Base-by-base conservation (phyloP, 2,888 invertebrate species). In the Sylvicola cinctus region DNA sequence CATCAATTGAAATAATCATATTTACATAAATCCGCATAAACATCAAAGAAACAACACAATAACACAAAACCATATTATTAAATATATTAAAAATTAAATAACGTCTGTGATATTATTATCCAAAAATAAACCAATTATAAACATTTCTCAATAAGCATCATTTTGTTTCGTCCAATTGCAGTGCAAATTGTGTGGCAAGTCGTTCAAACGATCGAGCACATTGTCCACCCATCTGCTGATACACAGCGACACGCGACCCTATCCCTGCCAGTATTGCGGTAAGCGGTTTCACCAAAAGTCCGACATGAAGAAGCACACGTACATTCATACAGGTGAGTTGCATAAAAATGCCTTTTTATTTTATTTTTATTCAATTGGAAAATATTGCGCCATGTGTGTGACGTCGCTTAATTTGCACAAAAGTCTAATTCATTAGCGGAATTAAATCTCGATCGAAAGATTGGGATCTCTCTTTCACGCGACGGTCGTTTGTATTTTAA, bases 231-330 rank as follows among this genome's bases (percentile, higher is more conserved):
- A 96, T 60, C 73, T 95, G 42, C 72, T 96, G 41, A 96, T 96
- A 47, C 96, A 96, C 63, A 90, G 88, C 40, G 93, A 93, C 60
- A 95, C 93, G 29, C 65, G 93, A 48, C 95, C 95, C 3, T 96
- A 95, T 59, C 93, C 95, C n/a, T 96, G 95, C 57, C 87, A 88
- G 55, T 96, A 88, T 60, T 96, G 96, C 55, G 58, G 58, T 38
- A 58, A 58, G 41, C 51, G 58, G 33, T 58, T 58, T 43, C 58
- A 58, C 43, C 58, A 58, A 33, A 58, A 58, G 45, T 58, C 58
- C 38, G 96, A 98, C 58, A 96, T 98, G 96, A 98, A 98, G 68
- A 98, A 98, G 52, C 96, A 98, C 61, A 96, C 95, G n/a, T 96
- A 95, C 53, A 96, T 83, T 43, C 83, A 83, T 53, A 84, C 83